Evolutionary conservation across 2,797 vertebrate species (phyloP), one percentile per base, ranked within the genome.

Genomic region (Propithecus deckenii): DNA sequence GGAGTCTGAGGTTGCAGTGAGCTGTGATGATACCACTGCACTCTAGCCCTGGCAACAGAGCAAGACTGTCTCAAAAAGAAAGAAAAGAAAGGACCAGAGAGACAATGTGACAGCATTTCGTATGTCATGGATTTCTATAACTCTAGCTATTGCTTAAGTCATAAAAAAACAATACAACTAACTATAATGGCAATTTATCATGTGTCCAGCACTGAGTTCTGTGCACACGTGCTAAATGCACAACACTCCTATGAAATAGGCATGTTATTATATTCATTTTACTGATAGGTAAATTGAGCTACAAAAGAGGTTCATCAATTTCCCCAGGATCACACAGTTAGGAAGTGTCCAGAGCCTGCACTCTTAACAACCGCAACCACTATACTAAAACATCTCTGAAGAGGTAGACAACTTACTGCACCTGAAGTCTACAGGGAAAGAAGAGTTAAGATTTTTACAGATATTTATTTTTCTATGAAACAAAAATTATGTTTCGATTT

Each of bases 401-500:
- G 43, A 94, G 43, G 22, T 25, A 61, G 83, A 89, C 5, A 89
- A 72, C 28, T 80, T 46, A 80, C 17, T 67, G 9, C 3, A 91
- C 32, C 30, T 72, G 52, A 35, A 75, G 46, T 61, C 43, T 63
- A 4, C 28, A 63, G 20, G 48, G 23, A 86, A 69, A 81, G 15
- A 89, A 84, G 32, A 96, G 23, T 1, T 91, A 52, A 86, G 23
- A 91, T 76, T 85, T 92, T 79, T 72, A 71, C 17, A 75, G 50
- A 92, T 69, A 76, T n/a, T 76, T 48, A 81, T 59, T 94, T 91
- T 95, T 89, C 79, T 85, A 48, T 85, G 72, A 92, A 94, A 90
- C 17, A 86, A 96, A 94, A 96, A 81, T 90, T 86, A 74, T 7
- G 57, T 93, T 93, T 93, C 48, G 78, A 95, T 67, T 86, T 30